phyloP scores from a whole-genome alignment of 2,113 vertebrate species.

The Actinemys pallida region DNA sequence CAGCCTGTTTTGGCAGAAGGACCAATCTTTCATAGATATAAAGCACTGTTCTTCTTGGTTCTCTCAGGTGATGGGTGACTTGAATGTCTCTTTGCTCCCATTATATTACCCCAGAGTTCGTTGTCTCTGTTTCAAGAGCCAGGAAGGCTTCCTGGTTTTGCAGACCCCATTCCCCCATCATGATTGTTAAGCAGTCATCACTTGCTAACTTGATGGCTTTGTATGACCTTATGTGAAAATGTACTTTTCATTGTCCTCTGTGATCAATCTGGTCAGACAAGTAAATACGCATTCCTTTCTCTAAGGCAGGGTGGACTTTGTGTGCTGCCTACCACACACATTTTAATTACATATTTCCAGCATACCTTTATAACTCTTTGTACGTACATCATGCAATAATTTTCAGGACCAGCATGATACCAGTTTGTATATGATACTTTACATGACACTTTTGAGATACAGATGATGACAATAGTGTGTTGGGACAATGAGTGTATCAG shows the following conservation, averaged over 20 bases:
- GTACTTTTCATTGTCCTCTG: neutral
- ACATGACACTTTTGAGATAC: no score
- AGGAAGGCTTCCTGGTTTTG: neutral
- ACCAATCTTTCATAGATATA: neutral
- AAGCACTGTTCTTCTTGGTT: neutral
- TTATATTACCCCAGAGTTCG: neutral
- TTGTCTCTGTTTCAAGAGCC: neutral
- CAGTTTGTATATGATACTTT: no score
- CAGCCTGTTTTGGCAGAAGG: neutral
- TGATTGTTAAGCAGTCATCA: neutral
- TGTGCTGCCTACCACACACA: neutral
- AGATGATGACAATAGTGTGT: neutral
- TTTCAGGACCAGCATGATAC: no score
- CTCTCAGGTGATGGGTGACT: neutral
- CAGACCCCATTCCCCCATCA: neutral
- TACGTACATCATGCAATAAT: neutral
- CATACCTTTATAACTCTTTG: neutral
- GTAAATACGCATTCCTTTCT: neutral
- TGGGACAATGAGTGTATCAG: neutral
- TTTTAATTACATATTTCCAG: neutral
- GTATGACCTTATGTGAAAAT: neutral
- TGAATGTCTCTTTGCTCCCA: neutral
- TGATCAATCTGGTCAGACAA: neutral
- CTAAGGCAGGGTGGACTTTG: neutral
- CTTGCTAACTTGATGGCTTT: neutral